phyloP scores from a whole-genome alignment of 2,113 vertebrate genomes.

The Chamaea fasciata region DNA sequence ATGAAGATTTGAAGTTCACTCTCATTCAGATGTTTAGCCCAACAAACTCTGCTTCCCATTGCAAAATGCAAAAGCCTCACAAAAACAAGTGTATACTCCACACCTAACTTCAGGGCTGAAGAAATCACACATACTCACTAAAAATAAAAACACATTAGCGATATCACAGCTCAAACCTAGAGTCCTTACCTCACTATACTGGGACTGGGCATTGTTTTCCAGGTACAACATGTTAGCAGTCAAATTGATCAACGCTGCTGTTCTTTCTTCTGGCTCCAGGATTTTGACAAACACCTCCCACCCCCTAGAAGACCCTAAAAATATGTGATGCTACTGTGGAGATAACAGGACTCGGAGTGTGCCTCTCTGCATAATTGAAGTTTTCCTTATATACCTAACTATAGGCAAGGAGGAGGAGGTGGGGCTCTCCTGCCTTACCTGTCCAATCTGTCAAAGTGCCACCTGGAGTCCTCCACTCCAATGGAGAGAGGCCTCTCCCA shows the following conservation, averaged over 20 bases:
- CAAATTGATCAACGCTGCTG: conserved; percentile 93
- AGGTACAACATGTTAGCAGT: conserved; percentile 99
- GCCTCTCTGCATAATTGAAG: conserved; percentile 83
- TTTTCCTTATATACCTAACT: conserved; percentile 88
- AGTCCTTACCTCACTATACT: conserved; percentile 96
- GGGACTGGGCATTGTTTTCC: conserved; percentile 91
- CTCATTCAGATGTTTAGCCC: background rate
- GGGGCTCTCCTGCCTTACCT: conserved; percentile 87
- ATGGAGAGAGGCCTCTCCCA: conserved; percentile 79
- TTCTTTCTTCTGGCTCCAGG: conserved; percentile 98
- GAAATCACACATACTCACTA: background rate
- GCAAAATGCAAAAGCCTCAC: background rate
- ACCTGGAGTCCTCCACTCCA: conserved; percentile 88
- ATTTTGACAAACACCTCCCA: conserved; percentile 87
- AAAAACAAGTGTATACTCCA: background rate
- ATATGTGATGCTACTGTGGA: conserved; percentile 72
- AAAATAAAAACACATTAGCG: background rate
- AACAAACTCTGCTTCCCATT: background rate
- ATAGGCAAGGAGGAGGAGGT: conserved; percentile 80
- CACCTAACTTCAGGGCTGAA: background rate
- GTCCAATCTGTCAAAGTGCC: conserved; percentile 87
- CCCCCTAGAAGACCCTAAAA: conserved; percentile 78
- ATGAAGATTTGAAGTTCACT: background rate
- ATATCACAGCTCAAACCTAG: conserved; percentile 37
- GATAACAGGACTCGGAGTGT: conserved; percentile 80